A percentile compares a stretch with the other conserved stretches of the same genome.
phyloP scores from a whole-genome alignment of 2,113 vertebrate species.

The Eonycteris spelaea region DNA sequence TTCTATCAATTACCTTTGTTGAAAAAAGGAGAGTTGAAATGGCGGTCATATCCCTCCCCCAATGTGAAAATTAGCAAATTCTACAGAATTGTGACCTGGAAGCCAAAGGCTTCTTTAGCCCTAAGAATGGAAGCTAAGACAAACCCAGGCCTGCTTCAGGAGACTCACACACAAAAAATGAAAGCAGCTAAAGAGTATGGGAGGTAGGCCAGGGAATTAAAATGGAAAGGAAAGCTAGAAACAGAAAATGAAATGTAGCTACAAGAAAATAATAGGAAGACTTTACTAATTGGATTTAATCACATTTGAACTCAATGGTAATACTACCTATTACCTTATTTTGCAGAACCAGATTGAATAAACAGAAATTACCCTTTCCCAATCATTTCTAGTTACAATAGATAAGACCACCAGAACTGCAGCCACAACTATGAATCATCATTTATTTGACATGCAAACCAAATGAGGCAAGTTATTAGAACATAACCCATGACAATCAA shows the following conservation, averaged over 20 bases:
- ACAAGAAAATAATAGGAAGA: neutral
- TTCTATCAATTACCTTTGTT: neutral
- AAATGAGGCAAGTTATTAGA: constrained; percentile 1
- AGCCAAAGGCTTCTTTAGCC: neutral
- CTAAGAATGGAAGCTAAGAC: neutral
- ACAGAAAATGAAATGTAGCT: neutral
- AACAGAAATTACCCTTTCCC: neutral
- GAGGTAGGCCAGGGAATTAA: neutral
- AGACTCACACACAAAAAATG: neutral
- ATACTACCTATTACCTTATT: neutral
- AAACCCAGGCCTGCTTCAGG: neutral
- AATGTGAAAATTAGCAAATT: neutral
- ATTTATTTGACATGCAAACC: neutral
- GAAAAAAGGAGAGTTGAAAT: neutral
- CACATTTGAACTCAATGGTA: neutral
- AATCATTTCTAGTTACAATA: neutral
- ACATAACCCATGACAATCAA: neutral
- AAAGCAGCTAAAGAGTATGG: neutral
- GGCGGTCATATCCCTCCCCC: neutral
- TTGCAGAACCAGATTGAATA: neutral
- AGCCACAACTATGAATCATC: neutral
- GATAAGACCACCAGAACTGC: neutral
- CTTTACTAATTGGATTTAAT: neutral
- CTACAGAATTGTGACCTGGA: neutral
- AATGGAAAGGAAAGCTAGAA: neutral